Conservation (phyloP, 2,888 invertebrate genomes). For the Nemurella pictetii region DNA sequence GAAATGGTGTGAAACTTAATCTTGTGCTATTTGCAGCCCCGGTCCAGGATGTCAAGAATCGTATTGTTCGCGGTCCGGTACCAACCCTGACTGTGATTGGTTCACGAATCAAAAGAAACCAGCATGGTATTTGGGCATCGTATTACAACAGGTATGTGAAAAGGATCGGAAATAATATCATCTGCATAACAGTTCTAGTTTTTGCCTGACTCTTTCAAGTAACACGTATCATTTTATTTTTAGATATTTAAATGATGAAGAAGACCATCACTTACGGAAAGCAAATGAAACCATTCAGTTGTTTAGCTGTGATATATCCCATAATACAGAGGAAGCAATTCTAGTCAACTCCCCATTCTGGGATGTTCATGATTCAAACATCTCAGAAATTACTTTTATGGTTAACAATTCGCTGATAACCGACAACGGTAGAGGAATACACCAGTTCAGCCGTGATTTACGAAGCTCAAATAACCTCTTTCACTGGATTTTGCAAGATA, state of each 20-base stretch:
- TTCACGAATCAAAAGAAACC: slow-evolving; percentile 78
- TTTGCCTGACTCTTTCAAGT: too few relatives aligned
- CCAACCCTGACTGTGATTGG: slow-evolving; percentile 73
- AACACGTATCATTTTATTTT: too few relatives aligned
- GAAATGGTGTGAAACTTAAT: neutral
- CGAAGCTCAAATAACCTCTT: slow-evolving; percentile 96
- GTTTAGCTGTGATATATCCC: slow-evolving; percentile 77
- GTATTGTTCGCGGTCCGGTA: slow-evolving; percentile 76
- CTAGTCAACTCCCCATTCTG: slow-evolving; percentile 82
- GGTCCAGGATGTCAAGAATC: slow-evolving; percentile 66
- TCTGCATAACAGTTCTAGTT: neutral
- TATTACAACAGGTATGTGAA: slow-evolving; percentile 70
- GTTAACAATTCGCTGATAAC: slow-evolving; percentile 83
- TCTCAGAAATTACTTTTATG: slow-evolving; percentile 88
- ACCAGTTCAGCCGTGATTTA: slow-evolving; percentile 77
- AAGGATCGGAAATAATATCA: too few relatives aligned
- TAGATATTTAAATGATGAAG: slow-evolving; percentile 69
- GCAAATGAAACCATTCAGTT: slow-evolving; percentile 85
- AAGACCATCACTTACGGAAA: slow-evolving; percentile 83
- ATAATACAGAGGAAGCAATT: slow-evolving; percentile 79
- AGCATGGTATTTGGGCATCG: slow-evolving; percentile 76
- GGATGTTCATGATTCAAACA: slow-evolving; percentile 81
- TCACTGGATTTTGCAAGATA: slow-evolving; percentile 89
- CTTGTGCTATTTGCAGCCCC: slow-evolving; percentile 43
- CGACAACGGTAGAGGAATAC: slow-evolving; percentile 85